These are phyloP conservation scores for Eupithecia exiguata DNA, from an alignment of 2,888 invertebrate species.

Conservation along the genomic window DNA sequence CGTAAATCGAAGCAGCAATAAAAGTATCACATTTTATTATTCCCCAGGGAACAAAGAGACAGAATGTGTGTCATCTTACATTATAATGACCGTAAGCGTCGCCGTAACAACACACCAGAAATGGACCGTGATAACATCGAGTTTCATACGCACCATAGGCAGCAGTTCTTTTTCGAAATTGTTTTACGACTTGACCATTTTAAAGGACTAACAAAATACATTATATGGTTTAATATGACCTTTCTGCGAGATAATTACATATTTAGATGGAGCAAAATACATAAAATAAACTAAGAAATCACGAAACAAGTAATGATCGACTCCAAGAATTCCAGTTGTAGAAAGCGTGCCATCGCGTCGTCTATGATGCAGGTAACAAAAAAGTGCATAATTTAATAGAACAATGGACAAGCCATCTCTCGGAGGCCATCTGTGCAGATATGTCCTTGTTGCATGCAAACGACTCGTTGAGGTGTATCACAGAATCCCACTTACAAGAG, in stretches of 20 bases:
- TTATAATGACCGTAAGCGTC: constrained; percentile 11
- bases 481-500: constrained; percentile 40
- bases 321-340: constrained; percentile 56
- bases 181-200: neutral
- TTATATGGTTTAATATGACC: neutral
- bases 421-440: constrained; percentile 58
- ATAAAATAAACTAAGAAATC: neutral
- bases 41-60: constrained; percentile 24
- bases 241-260: neutral
- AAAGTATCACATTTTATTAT: constrained; percentile 33
- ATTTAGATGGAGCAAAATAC: neutral
- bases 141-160: neutral
- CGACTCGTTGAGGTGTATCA: constrained; percentile 52
- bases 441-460: constrained; percentile 63
- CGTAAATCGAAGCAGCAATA: constrained; percentile 29
- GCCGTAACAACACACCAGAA: constrained; percentile 15
- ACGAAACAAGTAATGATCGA: constrained; percentile 24
- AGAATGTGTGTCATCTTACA: constrained; percentile 25
- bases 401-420: constrained; percentile 64
- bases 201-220: neutral
- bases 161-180: neutral
- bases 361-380: constrained; percentile 59
- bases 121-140: constrained; percentile 11
- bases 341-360: constrained; percentile 72
- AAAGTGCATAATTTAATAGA: constrained; percentile 68